Evolutionary conservation across 2,113 vertebrate species (phyloP).

Genomic region (Phasianus colchicus): DNA sequence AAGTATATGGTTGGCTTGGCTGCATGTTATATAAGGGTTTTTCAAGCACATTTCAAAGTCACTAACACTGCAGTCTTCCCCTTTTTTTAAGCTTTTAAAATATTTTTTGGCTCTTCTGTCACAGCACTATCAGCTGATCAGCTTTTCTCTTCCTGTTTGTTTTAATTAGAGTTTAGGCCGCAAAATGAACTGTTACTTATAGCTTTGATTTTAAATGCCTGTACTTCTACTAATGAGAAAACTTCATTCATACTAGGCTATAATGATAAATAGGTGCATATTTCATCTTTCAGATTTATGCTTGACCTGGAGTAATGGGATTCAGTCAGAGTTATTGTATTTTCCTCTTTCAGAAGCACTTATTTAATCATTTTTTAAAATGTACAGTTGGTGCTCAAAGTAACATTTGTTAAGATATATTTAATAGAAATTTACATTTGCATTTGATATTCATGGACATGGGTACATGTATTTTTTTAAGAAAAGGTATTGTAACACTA

Average conservation of each 20-base stretch:
- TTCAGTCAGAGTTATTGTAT: slow-evolving; percentile 60
- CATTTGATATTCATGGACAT: slow-evolving; percentile 83
- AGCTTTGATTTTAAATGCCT: slow-evolving; percentile 42
- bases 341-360: slow-evolving; percentile 79
- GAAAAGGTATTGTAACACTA: slow-evolving; percentile 84
- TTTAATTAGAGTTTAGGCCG: neutral
- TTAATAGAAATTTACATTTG: slow-evolving; percentile 83
- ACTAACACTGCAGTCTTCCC: slow-evolving; percentile 1
- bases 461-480: slow-evolving; percentile 88
- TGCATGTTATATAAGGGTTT: slow-evolving; percentile 25
- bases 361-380: slow-evolving; percentile 79
- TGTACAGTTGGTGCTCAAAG: slow-evolving; percentile 86
- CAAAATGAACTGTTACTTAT: neutral
- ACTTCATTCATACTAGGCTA: slow-evolving; percentile 5
- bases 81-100: slow-evolving; percentile 13
- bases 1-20: slow-evolving; percentile 1
- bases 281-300: slow-evolving; percentile 31
- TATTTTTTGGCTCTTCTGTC: neutral
- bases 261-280: slow-evolving; percentile 44
- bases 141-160: neutral
- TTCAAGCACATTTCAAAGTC: slow-evolving; percentile 46
- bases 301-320: slow-evolving; percentile 62
- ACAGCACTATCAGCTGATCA: neutral
- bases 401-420: slow-evolving; percentile 83
- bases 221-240: slow-evolving; percentile 1